These are phyloP conservation scores for Pseudoips prasinana DNA, from an alignment of 2,888 invertebrate genomes.

Conservation along the genomic window DNA sequence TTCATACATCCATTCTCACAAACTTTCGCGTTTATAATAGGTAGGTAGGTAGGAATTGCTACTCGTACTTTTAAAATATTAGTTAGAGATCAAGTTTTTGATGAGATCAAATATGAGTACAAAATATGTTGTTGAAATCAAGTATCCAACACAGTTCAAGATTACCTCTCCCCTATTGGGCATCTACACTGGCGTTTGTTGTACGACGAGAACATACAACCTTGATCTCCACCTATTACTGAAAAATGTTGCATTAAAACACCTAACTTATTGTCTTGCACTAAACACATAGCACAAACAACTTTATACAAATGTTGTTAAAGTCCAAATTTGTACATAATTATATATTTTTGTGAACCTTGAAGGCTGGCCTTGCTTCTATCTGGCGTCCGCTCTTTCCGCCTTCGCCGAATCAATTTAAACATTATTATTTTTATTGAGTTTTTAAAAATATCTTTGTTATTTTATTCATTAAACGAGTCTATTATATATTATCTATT, in stretches of 20 bases:
- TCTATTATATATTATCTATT: slow-evolving; percentile 6
- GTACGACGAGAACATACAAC: no score
- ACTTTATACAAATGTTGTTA: slow-evolving; percentile 38
- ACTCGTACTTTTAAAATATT: no score
- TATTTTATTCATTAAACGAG: slow-evolving; percentile 14
- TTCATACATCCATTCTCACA: no score
- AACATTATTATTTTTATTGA: slow-evolving; percentile 67
- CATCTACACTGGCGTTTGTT: no score
- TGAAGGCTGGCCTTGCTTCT: slow-evolving; percentile 73
- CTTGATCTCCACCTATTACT: slow-evolving; percentile 77
- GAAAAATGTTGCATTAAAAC: slow-evolving; percentile 77
- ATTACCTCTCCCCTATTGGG: no score
- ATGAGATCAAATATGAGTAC: no score
- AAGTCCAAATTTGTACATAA: slow-evolving; percentile 40
- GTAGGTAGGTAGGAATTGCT: no score
- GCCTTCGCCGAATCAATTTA: slow-evolving; percentile 78
- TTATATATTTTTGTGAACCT: slow-evolving; percentile 56
- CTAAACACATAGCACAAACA: slow-evolving; percentile 35
- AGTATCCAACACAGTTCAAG: no score
- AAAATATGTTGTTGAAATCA: no score
- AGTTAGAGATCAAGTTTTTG: no score
- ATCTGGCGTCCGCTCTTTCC: slow-evolving; percentile 78
- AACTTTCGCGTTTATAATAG: no score
- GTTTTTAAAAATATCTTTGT: slow-evolving; percentile 41
- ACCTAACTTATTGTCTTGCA: slow-evolving; percentile 72